phyloP scores from a whole-genome alignment of 1,140 invertebrate genomes.

The Thrips palmi region DNA sequence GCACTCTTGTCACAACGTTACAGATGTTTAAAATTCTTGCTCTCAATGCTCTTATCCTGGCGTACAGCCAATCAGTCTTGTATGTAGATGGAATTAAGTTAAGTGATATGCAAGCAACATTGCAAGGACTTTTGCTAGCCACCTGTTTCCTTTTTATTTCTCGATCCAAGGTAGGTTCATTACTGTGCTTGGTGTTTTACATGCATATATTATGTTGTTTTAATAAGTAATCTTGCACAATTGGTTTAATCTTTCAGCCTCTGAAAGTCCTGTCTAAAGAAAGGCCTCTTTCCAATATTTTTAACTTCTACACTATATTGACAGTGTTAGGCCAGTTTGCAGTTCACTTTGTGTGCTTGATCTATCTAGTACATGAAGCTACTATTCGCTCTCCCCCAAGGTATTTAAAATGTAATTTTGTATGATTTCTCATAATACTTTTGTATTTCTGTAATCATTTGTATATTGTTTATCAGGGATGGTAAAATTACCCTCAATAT shows the following conservation, averaged over 20 bases:
- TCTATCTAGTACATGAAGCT: constrained; percentile 76
- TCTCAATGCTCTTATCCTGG: constrained; percentile 92
- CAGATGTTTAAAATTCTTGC: constrained; percentile 99
- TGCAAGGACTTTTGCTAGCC: constrained; percentile 85
- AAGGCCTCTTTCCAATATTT: constrained; percentile 94
- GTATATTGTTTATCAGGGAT: constrained; percentile 25
- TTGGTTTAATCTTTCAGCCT: constrained; percentile 42
- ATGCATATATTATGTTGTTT: neutral
- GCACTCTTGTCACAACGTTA: constrained; percentile 94
- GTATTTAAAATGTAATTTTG: constrained; percentile 26
- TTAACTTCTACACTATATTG: constrained; percentile 92
- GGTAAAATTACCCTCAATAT: constrained; percentile 26
- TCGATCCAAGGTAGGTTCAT: constrained; percentile 75
- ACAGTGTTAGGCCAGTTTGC: constrained; percentile 91
- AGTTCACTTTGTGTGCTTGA: constrained; percentile 82
- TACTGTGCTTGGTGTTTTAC: neutral
- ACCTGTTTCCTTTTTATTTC: constrained; percentile 97
- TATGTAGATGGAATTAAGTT: constrained; percentile 98
- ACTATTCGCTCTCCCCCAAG: constrained; percentile 38
- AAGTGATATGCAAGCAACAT: constrained; percentile 90
- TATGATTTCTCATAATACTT: constrained; percentile 4
- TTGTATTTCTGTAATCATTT: constrained; percentile 10
- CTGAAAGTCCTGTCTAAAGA: constrained; percentile 78
- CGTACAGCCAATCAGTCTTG: constrained; percentile 96
- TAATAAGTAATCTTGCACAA: constrained; percentile 5